Percentiles rank a stretch among this genome's conserved stretches.
Conservation (phyloP, 30 jellyfish, hydroid and myxozoan genomes). For the Catostylus mosaicus region DNA sequence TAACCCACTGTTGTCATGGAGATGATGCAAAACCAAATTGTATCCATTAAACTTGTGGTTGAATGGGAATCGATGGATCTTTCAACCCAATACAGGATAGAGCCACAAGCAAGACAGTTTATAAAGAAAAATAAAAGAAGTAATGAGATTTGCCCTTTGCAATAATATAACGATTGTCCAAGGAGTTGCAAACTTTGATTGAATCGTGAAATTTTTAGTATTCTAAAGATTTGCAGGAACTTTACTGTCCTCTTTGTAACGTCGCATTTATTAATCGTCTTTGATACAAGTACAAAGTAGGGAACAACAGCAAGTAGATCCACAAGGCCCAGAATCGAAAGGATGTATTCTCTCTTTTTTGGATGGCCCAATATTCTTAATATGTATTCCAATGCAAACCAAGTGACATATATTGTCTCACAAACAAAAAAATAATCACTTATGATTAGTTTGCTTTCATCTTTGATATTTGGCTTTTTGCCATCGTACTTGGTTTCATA, state of each 20-base stretch:
- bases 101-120: slow-evolving; percentile 64
- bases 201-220: slow-evolving; percentile 59
- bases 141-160: slow-evolving; percentile 67
- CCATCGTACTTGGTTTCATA: background rate
- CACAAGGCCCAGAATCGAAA: slow-evolving; percentile 64
- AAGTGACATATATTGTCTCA: slow-evolving; percentile 45
- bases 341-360: slow-evolving; percentile 9
- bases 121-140: slow-evolving; percentile 58
- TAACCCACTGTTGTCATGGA: slow-evolving; percentile 86
- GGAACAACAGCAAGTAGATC: slow-evolving; percentile 67
- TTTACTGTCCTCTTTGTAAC: slow-evolving; percentile 35
- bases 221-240: slow-evolving; percentile 56
- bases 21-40: slow-evolving; percentile 75
- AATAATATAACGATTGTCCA: slow-evolving; percentile 51
- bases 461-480: background rate
- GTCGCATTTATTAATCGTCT: background rate
- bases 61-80: slow-evolving; percentile 8
- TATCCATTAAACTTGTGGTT: slow-evolving; percentile 47
- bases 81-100: slow-evolving; percentile 64
- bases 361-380: slow-evolving; percentile 45
- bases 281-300: background rate
- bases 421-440: slow-evolving; percentile 20
- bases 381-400: slow-evolving; percentile 65
- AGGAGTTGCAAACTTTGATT: slow-evolving; percentile 61
- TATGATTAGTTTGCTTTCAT: background rate